phyloP scores from a whole-genome alignment of 92 coral and sea anemone genomes.

The Diadumene lineata region DNA sequence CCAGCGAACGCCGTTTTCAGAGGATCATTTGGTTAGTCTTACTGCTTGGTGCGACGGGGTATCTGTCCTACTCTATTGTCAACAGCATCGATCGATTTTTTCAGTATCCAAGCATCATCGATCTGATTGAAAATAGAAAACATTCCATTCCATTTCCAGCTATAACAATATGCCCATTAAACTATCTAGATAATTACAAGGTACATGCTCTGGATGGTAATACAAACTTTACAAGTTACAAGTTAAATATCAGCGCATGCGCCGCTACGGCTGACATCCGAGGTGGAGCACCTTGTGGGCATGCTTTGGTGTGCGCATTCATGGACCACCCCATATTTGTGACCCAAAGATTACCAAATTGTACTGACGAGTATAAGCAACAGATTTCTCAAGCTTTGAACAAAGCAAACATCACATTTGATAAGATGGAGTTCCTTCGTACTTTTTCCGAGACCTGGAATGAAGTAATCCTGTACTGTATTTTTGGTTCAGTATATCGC shows the following conservation, averaged over 20 bases:
- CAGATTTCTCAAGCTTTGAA: slow-evolving; percentile 18
- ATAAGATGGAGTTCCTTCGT: slow-evolving; percentile 24
- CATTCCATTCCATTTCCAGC: slow-evolving; percentile 47
- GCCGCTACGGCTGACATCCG: slow-evolving; percentile 65
- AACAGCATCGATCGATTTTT: slow-evolving; percentile 39
- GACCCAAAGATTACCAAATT: slow-evolving; percentile 14
- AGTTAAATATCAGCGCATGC: slow-evolving; percentile 65
- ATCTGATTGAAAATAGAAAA: slow-evolving; percentile 10
- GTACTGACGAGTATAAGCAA: slow-evolving; percentile 35
- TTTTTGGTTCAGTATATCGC: not conserved
- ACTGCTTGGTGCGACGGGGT: slow-evolving; percentile 24
- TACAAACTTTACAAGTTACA: slow-evolving; percentile 14
- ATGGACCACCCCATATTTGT: too few relatives aligned
- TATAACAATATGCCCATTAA: slow-evolving; percentile 60
- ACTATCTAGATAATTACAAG: slow-evolving; percentile 37
- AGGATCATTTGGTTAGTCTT: slow-evolving; percentile 45
- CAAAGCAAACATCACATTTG: slow-evolving; percentile 3
- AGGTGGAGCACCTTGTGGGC: slow-evolving; percentile 65
- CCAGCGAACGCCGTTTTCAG: not conserved
- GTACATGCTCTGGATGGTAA: slow-evolving; percentile 52
- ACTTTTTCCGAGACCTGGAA: slow-evolving; percentile 4
- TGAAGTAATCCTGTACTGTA: not conserved
- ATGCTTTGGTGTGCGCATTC: slow-evolving; percentile 66
- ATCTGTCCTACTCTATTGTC: slow-evolving; percentile 16
- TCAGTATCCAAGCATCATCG: slow-evolving; percentile 33